Evolutionary conservation across 2,113 vertebrate genomes (phyloP), one percentile per base, ranked within the genome.

Genomic region (Nothoprocta pentlandii): DNA sequence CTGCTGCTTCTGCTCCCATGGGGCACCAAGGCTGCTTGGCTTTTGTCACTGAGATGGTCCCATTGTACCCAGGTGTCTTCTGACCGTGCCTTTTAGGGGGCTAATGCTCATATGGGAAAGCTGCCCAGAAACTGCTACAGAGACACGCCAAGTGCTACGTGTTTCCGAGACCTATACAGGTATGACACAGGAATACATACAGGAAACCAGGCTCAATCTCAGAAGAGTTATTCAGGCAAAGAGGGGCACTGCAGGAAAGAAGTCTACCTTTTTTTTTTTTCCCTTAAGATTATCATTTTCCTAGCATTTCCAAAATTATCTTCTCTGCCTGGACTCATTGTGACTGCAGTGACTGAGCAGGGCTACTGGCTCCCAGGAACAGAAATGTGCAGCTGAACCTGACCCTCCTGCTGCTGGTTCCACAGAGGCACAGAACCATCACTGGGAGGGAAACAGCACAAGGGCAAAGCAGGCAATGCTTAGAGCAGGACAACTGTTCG

Each of bases 341-440:
- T n/a, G 23, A 32, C 16, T 58, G 47, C 25, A 49, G 26, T 30
- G 39, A 53, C 28, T 44, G 34, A 22, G 53, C 32, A 47, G 21
- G 22, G 49, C 26, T 62, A 39, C 51, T 25, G 7, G 42, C 44
- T 51, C 58, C 54, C 19, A 83, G 28, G 28, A 23, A 23, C n/a
- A 25, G 47, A 77, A 69, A 21, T 12, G 56, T n/a, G 64, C 41
- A 39, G 46, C 42, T 22, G 49, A 46, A 15, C 62, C 16, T 47
- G 34, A 71, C 54, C 41, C 28, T 77, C 39, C 26, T 70, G 47
- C 87, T 95, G 93, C 53, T 87, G 84, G 56, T 81, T 92, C 94
- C 94, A 94, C 94, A 93, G 88, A 89, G 91, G 93, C 93, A 61
- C 92, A 92, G 92, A 97, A 95, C 95, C 96, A 96, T 95, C 95